Evolutionary conservation across 2,888 invertebrate species (phyloP), one percentile per base, ranked within the genome.

Genomic region (Tanytarsus gracilentus): DNA sequence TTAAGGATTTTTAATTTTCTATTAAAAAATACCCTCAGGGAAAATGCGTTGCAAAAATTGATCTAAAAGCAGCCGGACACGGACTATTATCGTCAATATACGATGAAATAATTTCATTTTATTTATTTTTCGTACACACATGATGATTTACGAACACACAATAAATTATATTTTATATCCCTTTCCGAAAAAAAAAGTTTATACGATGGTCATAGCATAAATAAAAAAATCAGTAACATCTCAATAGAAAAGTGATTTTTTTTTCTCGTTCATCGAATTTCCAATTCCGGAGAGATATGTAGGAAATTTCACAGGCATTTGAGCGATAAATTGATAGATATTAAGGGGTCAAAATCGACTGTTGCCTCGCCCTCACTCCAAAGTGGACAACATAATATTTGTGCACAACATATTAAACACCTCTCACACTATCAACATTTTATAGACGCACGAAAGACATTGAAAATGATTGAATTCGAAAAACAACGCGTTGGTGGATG

Each of bases 101-200:
- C n/a, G 33, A 33, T n/a, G 21, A 51, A 51, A 39, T 36, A 11
- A 21, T 39, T 55, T 55, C 30, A 33, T 33, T n/a, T 9, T 33
- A 33, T 55, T 8, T 55, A 11, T 14, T 23, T 14, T 18, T 25
- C 40, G 29, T 29, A 30, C 44, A 26, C 25, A 30, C 27, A 44
- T 58, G 44, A 58, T 58, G 58, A 58, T 58, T 58, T 58, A 58
- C 58, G 58, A 58, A 58, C n/a, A 58, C 14, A 58, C 58, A 40
- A 58, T 58, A 58, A 58, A 58, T 58, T 58, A 58, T 58, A 29
- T 44, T 44, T 48, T 14, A 51, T 56, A 33, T 48, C 44, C 48
- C 21, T 44, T 25, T 7, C 9, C 51, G n/a, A n/a, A n/a, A n/a
- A n/a, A n/a, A n/a, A n/a, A n/a, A n/a, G n/a, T n/a, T n/a, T n/a